These are phyloP conservation scores for Aphelocoma californica DNA, from an alignment of 2,797 vertebrate species.

Conservation along the genomic window DNA sequence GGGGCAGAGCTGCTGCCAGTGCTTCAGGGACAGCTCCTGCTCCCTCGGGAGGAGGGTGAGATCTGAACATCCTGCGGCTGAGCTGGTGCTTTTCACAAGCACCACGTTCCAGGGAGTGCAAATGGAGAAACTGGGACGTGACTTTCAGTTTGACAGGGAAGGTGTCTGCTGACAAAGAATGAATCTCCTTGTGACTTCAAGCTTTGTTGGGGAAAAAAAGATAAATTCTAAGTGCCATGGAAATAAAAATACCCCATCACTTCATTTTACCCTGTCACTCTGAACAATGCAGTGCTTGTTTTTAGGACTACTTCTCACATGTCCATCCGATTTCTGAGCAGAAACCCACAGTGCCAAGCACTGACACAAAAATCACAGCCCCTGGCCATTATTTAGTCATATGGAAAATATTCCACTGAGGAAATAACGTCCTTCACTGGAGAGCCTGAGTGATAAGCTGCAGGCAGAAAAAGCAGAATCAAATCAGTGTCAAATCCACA, in stretches of 20 bases:
- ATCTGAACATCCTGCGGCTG: not conserved
- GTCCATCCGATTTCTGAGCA: not conserved
- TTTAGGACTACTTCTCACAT: not conserved
- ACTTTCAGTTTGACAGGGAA: not conserved
- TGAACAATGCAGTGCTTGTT: not conserved
- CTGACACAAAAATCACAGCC: conserved; percentile 27
- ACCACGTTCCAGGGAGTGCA: not conserved
- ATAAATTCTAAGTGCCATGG: not conserved
- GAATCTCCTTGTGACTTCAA: not conserved
- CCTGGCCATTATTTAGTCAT: not conserved
- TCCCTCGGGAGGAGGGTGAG: not conserved
- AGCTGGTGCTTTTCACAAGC: not conserved
- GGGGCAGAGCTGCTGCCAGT: not conserved
- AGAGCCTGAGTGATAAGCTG: conserved; percentile 27
- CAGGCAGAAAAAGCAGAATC: conserved; percentile 30
- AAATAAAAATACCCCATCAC: not conserved
- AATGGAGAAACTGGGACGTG: not conserved
- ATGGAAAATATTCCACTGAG: conserved; percentile 31
- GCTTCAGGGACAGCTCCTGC: not conserved
- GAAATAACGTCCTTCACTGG: conserved; percentile 27
- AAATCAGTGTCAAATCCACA: conserved; percentile 20
- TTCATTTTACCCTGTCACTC: not conserved
- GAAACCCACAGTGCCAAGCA: not conserved
- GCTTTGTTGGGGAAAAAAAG: not conserved
- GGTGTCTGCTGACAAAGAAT: not conserved